These are phyloP conservation scores for Telmatochromis sp. DNA, from an alignment of 2,113 vertebrate genomes.

Conservation along the genomic window DNA sequence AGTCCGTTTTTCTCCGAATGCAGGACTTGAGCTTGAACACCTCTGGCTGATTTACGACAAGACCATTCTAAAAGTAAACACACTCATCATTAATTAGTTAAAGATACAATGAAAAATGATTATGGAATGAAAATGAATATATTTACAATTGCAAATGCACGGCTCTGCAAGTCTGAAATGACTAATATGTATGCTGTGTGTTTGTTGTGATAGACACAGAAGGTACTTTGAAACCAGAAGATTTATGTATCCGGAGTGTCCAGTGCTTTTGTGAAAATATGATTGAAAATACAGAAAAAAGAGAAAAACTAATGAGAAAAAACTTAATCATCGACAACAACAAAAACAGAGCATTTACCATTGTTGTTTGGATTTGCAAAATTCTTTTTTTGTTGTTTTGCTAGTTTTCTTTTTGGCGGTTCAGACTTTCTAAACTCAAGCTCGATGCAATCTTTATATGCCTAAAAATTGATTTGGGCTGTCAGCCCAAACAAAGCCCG, in stretches of 20 bases:
- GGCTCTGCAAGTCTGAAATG: not conserved
- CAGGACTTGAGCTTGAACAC: slow-evolving; percentile 94
- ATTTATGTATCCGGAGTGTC: not conserved
- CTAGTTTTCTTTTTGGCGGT: not conserved
- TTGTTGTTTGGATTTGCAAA: not conserved
- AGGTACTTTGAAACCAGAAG: not conserved
- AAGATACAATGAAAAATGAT: not conserved
- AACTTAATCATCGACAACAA: fast-evolving
- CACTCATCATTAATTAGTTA: not conserved
- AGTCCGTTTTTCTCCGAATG: slow-evolving; percentile 93
- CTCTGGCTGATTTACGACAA: slow-evolving; percentile 82
- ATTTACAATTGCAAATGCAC: not conserved
- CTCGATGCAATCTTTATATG: not conserved
- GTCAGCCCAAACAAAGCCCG: not conserved
- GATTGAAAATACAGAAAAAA: not conserved
- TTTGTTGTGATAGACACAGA: not conserved
- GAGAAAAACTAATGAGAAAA: not conserved
- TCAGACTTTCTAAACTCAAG: not conserved
- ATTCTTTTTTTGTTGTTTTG: not conserved
- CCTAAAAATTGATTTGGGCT: not conserved
- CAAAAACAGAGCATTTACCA: not conserved
- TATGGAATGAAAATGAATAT: not conserved
- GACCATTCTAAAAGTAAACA: slow-evolving; percentile 76
- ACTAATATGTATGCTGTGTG: not conserved
- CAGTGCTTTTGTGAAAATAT: not conserved